These are phyloP conservation scores for Psophia crepitans DNA, from an alignment of 2,113 vertebrate species.

Conservation along the genomic window DNA sequence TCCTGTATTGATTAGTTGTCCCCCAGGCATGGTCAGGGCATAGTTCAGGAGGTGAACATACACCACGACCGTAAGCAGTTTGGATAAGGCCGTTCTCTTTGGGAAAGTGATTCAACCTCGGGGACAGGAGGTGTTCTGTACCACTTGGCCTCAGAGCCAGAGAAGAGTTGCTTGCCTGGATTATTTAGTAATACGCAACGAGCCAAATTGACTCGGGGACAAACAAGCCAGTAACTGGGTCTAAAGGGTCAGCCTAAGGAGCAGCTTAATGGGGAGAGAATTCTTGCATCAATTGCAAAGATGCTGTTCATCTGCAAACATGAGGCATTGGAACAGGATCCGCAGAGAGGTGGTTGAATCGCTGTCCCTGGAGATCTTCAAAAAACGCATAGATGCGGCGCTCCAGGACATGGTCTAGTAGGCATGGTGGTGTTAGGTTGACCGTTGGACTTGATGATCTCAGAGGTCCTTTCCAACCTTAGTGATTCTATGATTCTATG, in stretches of 20 bases:
- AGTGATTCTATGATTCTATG: no score
- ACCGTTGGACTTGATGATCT: no score
- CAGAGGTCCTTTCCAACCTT: no score
- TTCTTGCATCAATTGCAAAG: neutral
- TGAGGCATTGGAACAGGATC: no score
- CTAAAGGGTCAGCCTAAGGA: slow-evolving; percentile 6
- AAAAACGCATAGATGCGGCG: no score
- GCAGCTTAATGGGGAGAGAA: neutral
- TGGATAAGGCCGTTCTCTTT: neutral
- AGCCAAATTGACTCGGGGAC: neutral
- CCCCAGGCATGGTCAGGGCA: neutral
- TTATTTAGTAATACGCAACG: neutral
- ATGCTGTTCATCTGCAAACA: neutral
- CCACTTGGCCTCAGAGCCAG: neutral
- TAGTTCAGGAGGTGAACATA: neutral
- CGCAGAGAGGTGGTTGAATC: no score
- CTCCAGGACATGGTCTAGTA: no score
- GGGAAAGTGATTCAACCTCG: neutral
- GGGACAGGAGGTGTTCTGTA: neutral
- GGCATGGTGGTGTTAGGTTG: no score
- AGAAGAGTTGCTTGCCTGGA: neutral
- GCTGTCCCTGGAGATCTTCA: no score
- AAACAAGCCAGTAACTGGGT: neutral
- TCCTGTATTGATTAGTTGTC: neutral
- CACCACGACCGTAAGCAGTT: neutral